These are phyloP conservation scores for Centruroides sculpturatus DNA, from an alignment of 1,140 invertebrate genomes.

Conservation along the genomic window DNA sequence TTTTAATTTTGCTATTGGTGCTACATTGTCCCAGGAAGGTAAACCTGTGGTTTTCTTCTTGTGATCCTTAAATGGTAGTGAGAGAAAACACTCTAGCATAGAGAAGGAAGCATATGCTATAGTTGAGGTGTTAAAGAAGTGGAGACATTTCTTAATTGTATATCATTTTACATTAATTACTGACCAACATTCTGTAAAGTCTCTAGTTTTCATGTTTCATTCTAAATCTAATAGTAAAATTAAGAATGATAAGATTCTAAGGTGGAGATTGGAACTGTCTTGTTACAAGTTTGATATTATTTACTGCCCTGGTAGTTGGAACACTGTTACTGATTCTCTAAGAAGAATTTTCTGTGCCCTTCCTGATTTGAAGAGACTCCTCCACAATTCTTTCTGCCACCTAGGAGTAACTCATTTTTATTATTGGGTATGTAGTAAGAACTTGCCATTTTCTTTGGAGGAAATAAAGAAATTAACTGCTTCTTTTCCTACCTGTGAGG, in stretches of 20 bases:
- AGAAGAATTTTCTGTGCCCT: not conserved
- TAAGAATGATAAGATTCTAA: conserved; percentile 12
- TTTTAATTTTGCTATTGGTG: conserved; percentile 4
- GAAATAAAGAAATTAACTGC: conserved; percentile 5
- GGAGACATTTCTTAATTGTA: conserved; percentile 1
- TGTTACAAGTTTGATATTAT: conserved; percentile 6
- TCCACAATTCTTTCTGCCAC: conserved; percentile 3
- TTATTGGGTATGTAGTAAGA: conserved; percentile 2
- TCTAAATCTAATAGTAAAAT: conserved; percentile 4
- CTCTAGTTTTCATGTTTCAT: conserved; percentile 11
- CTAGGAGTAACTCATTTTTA: conserved; percentile 1
- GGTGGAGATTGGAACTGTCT: conserved; percentile 9
- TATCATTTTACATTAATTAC: conserved; percentile 3
- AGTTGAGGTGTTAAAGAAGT: not conserved
- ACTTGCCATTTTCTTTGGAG: conserved; percentile 2
- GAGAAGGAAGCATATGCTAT: conserved; percentile 9
- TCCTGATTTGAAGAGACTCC: not conserved
- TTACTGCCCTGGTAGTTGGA: conserved; percentile 1
- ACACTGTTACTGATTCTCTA: conserved; percentile 3
- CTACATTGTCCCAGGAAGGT: not conserved
- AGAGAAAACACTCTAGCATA: conserved; percentile 1
- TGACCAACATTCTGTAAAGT: conserved; percentile 1
- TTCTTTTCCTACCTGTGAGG: not conserved
- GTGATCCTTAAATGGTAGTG: not conserved
- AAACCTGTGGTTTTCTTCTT: conserved; percentile 7